A percentile compares a stretch with the other conserved stretches of the same genome.
Conservation (phyloP, 1,140 invertebrate genomes). For the Drosophila rhopaloa region DNA sequence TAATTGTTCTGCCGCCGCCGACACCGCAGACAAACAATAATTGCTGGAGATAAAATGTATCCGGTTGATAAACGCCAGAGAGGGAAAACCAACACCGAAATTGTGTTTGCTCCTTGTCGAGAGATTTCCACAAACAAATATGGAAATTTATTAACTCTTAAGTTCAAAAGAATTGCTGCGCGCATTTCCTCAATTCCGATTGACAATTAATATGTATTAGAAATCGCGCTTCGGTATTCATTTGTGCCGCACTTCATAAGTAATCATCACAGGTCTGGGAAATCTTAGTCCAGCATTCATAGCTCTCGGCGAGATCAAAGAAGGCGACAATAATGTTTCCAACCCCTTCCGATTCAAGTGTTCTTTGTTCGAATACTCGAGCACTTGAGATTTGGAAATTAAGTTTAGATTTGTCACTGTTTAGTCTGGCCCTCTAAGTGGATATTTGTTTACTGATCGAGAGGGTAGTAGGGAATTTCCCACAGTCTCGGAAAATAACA, state of each 20-base stretch:
- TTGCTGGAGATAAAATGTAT: slow-evolving; percentile 79
- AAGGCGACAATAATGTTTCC: slow-evolving; percentile 43
- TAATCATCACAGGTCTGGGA: slow-evolving; percentile 55
- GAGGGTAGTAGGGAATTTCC: slow-evolving; percentile 25
- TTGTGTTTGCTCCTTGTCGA: slow-evolving; percentile 18
- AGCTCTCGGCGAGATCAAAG: slow-evolving; percentile 66
- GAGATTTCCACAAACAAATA: slow-evolving; percentile 76
- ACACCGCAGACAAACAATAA: slow-evolving; percentile 62
- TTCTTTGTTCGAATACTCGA: slow-evolving; percentile 6
- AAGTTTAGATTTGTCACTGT: slow-evolving; percentile 63
- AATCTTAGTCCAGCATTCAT: slow-evolving; percentile 46
- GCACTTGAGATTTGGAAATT: slow-evolving; percentile 47
- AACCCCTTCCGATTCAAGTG: slow-evolving; percentile 18
- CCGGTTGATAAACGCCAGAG: slow-evolving; percentile 68
- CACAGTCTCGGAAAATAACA: slow-evolving; percentile 22
- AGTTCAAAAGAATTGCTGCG: slow-evolving; percentile 77
- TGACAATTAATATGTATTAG: slow-evolving; percentile 73
- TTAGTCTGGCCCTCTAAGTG: slow-evolving; percentile 50
- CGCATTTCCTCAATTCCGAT: slow-evolving; percentile 73
- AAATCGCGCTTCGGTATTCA: slow-evolving; percentile 29
- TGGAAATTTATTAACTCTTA: slow-evolving; percentile 71
- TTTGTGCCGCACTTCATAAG: slow-evolving; percentile 48
- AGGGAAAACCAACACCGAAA: slow-evolving; percentile 3
- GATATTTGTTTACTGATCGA: slow-evolving; percentile 22
- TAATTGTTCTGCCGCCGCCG: slow-evolving; percentile 67